phyloP scores from a whole-genome alignment of 2,113 vertebrate genomes.

The Pangasianodon hypophthalmus region DNA sequence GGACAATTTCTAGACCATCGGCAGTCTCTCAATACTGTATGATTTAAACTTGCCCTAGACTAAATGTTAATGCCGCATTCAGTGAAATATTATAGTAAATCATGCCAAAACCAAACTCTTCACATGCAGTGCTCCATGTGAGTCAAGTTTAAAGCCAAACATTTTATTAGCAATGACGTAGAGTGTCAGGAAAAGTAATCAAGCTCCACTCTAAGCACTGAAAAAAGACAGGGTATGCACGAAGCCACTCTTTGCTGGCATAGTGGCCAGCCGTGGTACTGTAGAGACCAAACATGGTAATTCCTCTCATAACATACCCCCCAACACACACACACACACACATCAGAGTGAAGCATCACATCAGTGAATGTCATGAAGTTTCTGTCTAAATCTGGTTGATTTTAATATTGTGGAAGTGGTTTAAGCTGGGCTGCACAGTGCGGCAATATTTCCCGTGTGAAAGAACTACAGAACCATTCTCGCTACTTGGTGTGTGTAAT shows the following conservation, averaged over 20 bases:
- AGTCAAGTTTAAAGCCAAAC: constrained; percentile 33
- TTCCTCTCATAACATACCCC: constrained; percentile 9
- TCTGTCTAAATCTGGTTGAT: not conserved
- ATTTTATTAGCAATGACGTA: constrained; percentile 61
- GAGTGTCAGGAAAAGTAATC: constrained; percentile 69
- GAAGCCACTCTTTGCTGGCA: constrained; percentile 48
- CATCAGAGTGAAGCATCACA: not conserved
- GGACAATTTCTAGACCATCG: not conserved
- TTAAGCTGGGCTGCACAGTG: not conserved
- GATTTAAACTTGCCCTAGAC: not conserved
- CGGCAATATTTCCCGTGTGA: not conserved
- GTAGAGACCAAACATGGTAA: constrained; percentile 34
- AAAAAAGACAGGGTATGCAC: constrained; percentile 17
- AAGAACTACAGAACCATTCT: not conserved
- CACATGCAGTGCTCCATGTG: constrained; percentile 20
- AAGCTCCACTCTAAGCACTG: constrained; percentile 27
- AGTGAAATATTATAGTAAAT: constrained; percentile 7
- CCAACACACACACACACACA: constrained; percentile 24
- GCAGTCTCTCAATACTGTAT: not conserved
- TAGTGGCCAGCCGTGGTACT: constrained; percentile 47
- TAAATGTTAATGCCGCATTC: not conserved
- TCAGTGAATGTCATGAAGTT: constrained; percentile 1
- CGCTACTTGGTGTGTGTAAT: not conserved
- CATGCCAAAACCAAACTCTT: constrained; percentile 13
- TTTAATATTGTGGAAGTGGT: not conserved